Base-by-base conservation (phyloP, 2,888 invertebrate species). In the Calephelis perditalis region DNA sequence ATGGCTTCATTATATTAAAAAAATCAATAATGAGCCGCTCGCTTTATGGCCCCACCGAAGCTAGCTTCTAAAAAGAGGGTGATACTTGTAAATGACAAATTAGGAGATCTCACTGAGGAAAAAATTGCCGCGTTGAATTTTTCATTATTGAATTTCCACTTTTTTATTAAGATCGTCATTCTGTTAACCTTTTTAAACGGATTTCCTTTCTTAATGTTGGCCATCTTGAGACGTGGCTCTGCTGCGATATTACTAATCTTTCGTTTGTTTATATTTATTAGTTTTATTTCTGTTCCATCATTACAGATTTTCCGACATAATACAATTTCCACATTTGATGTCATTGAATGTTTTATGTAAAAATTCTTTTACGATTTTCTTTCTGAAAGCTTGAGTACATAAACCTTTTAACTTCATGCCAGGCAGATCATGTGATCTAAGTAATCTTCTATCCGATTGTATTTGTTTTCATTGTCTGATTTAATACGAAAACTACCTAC, bases 41-140 rank as follows among this genome's bases (percentile, higher is more conserved):
- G 2, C 70, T 73, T 65, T 40, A 52, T 62, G 67, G 77, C 78
- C 73, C 66, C 57, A 69, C 70, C 65, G 71, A 71, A 70, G 70
- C 71, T 74, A 36, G 52, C 52, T 52, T 60, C 62, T 73, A 71
- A 72, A 78, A 73, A 77, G 77, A 72, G 74, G 54, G 36, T 45
- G 36, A 59, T 59, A 80, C 80, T 81, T 70, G 74, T 79, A 78
- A 83, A 83, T 82, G 84, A 85, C 83, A 84, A 85, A 86, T 84
- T 83, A 82, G 78, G 73, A 78, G 73, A 74, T 77, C 76, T 75
- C 73, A 67, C 75, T 68, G 75, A 77, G 76, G 75, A 75, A 75
- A 69, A 79, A 82, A 80, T 81, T 79, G 77, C 76, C 71, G 70
- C 70, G 58, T 59, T 59, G 59, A 64, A 62, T 60, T 65, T 46